Evolutionary conservation across 2,888 invertebrate genomes (phyloP).

Genomic region (Oxystoma pomonae): DNA sequence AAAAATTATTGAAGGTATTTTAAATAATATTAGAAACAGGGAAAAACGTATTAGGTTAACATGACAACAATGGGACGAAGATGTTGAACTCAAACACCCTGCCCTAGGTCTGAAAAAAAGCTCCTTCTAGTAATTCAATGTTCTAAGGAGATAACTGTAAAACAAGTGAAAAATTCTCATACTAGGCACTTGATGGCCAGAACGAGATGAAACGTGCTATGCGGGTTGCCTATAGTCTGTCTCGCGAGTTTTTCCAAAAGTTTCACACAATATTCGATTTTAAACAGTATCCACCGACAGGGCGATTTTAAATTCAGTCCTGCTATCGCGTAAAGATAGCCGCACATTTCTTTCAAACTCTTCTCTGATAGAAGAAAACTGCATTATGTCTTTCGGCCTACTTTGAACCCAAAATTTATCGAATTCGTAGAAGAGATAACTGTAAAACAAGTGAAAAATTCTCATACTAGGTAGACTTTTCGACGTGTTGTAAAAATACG

Average conservation of each 20-base stretch:
- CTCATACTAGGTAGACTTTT: constrained; percentile 62
- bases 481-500: constrained; percentile 84
- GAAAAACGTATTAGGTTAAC: no score
- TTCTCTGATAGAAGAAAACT: constrained; percentile 83
- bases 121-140: no score
- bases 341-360: constrained; percentile 77
- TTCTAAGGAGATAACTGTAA: not conserved
- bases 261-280: constrained; percentile 27
- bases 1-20: no score
- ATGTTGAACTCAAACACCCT: no score
- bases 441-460: constrained; percentile 90
- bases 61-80: no score
- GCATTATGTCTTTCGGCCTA: constrained; percentile 92
- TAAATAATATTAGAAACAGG: no score
- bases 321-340: constrained; percentile 62
- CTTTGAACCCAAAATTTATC: constrained; percentile 91
- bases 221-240: constrained; percentile 75
- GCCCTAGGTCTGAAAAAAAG: no score
- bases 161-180: not conserved
- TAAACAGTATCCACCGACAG: constrained; percentile 70
- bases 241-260: no score
- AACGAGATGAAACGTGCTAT: constrained; percentile 79
- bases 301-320: constrained; percentile 74
- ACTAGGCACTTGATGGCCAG: constrained; percentile 67
- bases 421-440: constrained; percentile 91